A percentile compares a stretch with the other conserved stretches of the same genome.
Conservation (phyloP, 2,113 vertebrate species). For the Carassius auratus region DNA sequence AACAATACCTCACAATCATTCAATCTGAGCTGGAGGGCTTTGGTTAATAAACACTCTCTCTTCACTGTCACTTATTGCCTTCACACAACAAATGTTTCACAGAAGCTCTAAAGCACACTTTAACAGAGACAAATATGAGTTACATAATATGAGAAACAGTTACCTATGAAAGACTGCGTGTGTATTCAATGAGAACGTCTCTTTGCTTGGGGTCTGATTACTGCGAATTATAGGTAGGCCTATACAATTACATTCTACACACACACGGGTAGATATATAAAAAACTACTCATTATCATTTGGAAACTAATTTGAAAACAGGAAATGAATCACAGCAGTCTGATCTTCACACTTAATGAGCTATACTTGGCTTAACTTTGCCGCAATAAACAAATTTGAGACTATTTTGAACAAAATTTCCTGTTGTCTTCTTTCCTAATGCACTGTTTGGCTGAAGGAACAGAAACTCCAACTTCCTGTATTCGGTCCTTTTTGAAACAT, state of each 20-base stretch:
- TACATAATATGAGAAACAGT: too few species aligned
- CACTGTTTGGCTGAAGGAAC: background rate
- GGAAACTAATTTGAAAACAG: background rate
- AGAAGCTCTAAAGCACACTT: background rate
- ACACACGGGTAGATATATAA: background rate
- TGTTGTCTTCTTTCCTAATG: too few species aligned
- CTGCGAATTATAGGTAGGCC: background rate
- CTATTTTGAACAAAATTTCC: background rate
- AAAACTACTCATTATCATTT: background rate
- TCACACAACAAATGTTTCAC: slow-evolving; percentile 17
- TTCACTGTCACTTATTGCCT: slow-evolving; percentile 12
- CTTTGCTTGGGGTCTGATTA: background rate
- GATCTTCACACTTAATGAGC: background rate
- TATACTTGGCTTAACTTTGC: background rate
- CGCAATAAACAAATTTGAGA: background rate
- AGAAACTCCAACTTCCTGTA: background rate
- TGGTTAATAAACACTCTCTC: background rate
- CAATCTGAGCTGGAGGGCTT: background rate
- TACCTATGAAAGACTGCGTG: background rate
- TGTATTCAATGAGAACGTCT: background rate
- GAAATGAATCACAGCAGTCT: background rate
- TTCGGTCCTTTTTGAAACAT: background rate
- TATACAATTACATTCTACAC: background rate
- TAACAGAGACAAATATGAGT: background rate
- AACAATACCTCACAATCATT: background rate